Base-by-base conservation (phyloP, 2,888 invertebrate genomes). In the Mythimna pallens region DNA sequence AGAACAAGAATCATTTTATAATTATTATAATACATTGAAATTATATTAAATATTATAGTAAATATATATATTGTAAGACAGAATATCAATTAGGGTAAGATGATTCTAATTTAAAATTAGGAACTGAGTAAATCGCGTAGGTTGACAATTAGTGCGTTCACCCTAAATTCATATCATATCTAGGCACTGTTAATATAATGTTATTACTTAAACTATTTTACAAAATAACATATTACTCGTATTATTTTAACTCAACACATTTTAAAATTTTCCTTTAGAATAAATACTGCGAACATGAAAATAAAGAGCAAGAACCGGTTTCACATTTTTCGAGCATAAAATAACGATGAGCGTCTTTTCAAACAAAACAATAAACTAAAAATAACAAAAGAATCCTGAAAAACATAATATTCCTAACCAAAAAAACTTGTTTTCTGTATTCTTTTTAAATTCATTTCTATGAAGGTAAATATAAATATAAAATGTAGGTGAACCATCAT, bases 111-210 rank as follows among this genome's bases (percentile, higher is more conserved):
- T 76, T 71, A 74, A 58, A 70, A 65, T 83, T 85, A 85, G 83
- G 80, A 85, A 85, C 77, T 83, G 36, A 57, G 43, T 69, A 36
- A 76, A 76, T 68, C 76, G 57, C 52, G n/a, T 54, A 55, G 47
- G 70, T 72, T 71, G 64, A 70, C 58, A 82, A 70, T 76, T 63
- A 75, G 58, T 76, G 64, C 34, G 40, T 50, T 74, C 59, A 70
- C 79, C 85, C 84, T 77, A 68, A 73, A 78, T 86, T 84, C 72
- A 84, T 86, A 83, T 83, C 73, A 80, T 86, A 85, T 76, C 86
- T 86, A 86, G 86, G 86, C 86, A 86, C 86, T 80, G 80, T 74
- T 72, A 78, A 75, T 80, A 79, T 72, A 76, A 78, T 47, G 47
- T 78, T 69, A 76, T 70, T 83, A 63, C 63, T 69, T 78, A 75